Evolutionary conservation across 2,797 vertebrate species (phyloP).

Genomic region (Liparis tanakae): DNA sequence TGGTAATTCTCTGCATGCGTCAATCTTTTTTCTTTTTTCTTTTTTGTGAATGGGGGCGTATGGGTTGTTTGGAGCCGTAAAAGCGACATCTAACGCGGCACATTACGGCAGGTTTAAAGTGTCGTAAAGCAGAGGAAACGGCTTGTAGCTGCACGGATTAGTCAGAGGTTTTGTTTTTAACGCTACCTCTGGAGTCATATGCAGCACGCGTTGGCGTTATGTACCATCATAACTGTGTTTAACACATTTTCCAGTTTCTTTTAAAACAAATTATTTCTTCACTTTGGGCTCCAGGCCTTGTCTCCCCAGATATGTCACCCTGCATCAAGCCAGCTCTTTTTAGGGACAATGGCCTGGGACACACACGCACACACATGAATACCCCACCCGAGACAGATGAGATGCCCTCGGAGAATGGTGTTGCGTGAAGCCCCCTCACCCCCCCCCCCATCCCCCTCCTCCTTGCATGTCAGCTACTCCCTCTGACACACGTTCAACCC

Average conservation of each 20-base stretch:
- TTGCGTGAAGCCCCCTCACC: slow-evolving; percentile 59
- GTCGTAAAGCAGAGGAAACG: not conserved
- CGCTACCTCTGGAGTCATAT: not conserved
- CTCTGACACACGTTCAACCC: slow-evolving; percentile 33
- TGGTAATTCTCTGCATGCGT: slow-evolving; percentile 82
- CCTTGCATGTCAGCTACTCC: slow-evolving; percentile 52
- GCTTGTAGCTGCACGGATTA: not conserved
- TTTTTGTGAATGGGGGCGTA: slow-evolving; percentile 84
- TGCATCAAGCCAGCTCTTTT: slow-evolving; percentile 68
- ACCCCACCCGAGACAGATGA: slow-evolving; percentile 65
- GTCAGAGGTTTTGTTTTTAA: no score
- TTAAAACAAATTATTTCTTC: slow-evolving; percentile 32
- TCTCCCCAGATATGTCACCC: slow-evolving; percentile 76
- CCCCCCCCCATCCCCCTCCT: slow-evolving; percentile 26
- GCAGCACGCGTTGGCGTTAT: not conserved
- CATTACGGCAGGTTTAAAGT: slow-evolving; percentile 11
- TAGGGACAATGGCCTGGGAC: slow-evolving; percentile 71
- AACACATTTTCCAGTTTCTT: slow-evolving; percentile 27
- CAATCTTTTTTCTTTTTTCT: slow-evolving; percentile 71
- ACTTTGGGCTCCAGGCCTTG: slow-evolving; percentile 52
- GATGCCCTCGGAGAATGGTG: slow-evolving; percentile 67
- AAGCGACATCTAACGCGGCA: slow-evolving; percentile 48
- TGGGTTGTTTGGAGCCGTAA: slow-evolving; percentile 52
- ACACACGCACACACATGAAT: slow-evolving; percentile 27
- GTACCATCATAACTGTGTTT: slow-evolving; percentile 2